These are phyloP conservation scores for Lutjanus campechanus DNA, from an alignment of 2,797 vertebrate species.

Conservation along the genomic window DNA sequence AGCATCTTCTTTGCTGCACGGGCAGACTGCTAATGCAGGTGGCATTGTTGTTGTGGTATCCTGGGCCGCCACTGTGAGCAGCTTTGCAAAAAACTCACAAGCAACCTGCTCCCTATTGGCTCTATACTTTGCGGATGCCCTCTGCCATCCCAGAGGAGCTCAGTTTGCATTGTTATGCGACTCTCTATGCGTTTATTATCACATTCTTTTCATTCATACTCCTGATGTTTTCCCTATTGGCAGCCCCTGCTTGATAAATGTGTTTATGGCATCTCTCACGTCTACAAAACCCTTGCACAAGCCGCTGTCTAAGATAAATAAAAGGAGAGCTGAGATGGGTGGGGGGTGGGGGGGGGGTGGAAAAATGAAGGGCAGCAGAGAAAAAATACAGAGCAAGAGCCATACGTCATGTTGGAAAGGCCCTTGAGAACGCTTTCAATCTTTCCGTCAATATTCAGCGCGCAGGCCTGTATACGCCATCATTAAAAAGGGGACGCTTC, in stretches of 20 bases:
- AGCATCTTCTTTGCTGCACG: slow-evolving; percentile 22
- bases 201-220: slow-evolving; percentile 59
- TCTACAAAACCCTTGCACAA: slow-evolving; percentile 54
- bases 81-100: slow-evolving; percentile 17
- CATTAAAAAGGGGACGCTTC: slow-evolving; percentile 76
- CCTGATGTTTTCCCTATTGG: slow-evolving; percentile 62
- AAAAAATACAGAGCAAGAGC: slow-evolving; percentile 58
- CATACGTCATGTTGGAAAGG: slow-evolving; percentile 77
- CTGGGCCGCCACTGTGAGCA: slow-evolving; percentile 25
- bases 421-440: slow-evolving; percentile 81
- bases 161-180: slow-evolving; percentile 35
- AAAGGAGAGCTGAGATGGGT: slow-evolving; percentile 51
- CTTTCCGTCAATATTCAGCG: slow-evolving; percentile 79
- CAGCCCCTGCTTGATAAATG: slow-evolving; percentile 69
- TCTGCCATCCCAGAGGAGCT: slow-evolving; percentile 15
- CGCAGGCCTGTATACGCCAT: slow-evolving; percentile 63
- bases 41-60: slow-evolving; percentile 50
- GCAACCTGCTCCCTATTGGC: slow-evolving; percentile 48
- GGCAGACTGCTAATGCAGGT: slow-evolving; percentile 69
- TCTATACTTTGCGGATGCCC: slow-evolving; percentile 25
- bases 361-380: slow-evolving; percentile 62
- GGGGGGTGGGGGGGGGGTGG: slow-evolving; percentile 9
- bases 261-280: slow-evolving; percentile 60
- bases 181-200: slow-evolving; percentile 57
- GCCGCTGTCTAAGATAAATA: slow-evolving; percentile 66